Evolutionary conservation across 1,140 invertebrate genomes (phyloP), one percentile per base, ranked within the genome.

Genomic region (Drosophila teissieri): DNA sequence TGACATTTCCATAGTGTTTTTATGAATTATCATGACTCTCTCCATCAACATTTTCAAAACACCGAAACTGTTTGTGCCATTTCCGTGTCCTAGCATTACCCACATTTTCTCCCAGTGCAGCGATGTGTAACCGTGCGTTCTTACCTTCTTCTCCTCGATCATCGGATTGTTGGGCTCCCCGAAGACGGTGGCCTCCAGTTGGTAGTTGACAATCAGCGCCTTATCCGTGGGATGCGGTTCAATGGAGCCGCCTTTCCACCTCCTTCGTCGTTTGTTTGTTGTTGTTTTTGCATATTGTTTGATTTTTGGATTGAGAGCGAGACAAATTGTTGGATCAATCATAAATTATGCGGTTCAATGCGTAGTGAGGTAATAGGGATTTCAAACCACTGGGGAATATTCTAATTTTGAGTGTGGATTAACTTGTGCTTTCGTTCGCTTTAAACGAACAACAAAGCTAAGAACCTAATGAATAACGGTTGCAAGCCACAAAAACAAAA

Each of bases 141-240:
- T 55, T 92, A 96, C 96, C 93, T 97, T 97, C 81, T 95, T 96
- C 92, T 98, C 96, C 62, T 96, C 96, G 68, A 97, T 93, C 94
- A 98, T 95, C 17, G 96, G 95, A 93, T 97, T 96, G 46, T 96
- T 97, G 62, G 96, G 93, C 91, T 97, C 95, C 15, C 96, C 96
- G 44, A 98, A 93, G 69, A 98, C 96, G 6, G 96, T 95, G 31
- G 97, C 97, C 91, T 98, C 96, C 34, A 98, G 93, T 92, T 97
- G 96, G 94, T 98, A 98, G 92, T 97, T 97, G 19, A 98, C 95
- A 52, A 98, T 95, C n/a, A 98, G 92, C 39, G 97, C 97, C 91
- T 97, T 96, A 90, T 98, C 96, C 57, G 96, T 96, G 15, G 97
- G 97, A 94, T 98, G 97, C 5, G 97, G 97, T 94, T 98, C 97